These are phyloP conservation scores for Orientallactaga bullata DNA, from an alignment of 2,113 vertebrate species.

Conservation along the genomic window DNA sequence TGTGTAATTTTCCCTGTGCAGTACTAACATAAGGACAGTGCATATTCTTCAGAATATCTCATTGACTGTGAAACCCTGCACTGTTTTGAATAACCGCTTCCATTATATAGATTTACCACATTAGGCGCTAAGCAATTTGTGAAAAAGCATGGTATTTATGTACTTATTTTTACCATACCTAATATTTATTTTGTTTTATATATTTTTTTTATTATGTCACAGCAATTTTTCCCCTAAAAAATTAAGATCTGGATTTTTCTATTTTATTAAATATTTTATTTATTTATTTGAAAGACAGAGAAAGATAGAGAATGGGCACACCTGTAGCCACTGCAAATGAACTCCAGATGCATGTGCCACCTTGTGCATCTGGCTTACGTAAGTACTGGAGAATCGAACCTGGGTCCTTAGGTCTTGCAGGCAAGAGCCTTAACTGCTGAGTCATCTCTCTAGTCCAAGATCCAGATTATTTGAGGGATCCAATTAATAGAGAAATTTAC, in stretches of 20 bases:
- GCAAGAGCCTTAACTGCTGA: too few relatives aligned
- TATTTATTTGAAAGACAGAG: too few relatives aligned
- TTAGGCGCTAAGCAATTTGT: neutral
- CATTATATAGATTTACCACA: neutral
- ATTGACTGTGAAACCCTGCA: neutral
- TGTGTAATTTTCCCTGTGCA: neutral
- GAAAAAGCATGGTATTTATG: neutral
- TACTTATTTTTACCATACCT: neutral
- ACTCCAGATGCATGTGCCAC: too few relatives aligned
- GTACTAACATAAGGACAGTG: neutral
- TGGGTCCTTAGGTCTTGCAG: too few relatives aligned
- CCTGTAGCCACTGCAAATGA: too few relatives aligned
- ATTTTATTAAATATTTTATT: too few relatives aligned
- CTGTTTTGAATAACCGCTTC: neutral
- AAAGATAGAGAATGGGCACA: too few relatives aligned
- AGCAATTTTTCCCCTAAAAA: neutral
- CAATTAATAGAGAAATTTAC: neutral
- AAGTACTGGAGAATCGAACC: too few relatives aligned
- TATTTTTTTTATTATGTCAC: neutral
- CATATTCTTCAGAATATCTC: neutral
- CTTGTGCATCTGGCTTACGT: too few relatives aligned
- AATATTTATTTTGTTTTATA: neutral
- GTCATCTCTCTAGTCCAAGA: too few relatives aligned
- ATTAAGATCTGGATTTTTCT: neutral
- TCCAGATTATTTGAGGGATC: neutral